Percentiles rank a stretch among this genome's conserved stretches.
Evolutionary conservation across 2,888 invertebrate genomes (phyloP).

Genomic region (Sinohyriopsis cumingii): DNA sequence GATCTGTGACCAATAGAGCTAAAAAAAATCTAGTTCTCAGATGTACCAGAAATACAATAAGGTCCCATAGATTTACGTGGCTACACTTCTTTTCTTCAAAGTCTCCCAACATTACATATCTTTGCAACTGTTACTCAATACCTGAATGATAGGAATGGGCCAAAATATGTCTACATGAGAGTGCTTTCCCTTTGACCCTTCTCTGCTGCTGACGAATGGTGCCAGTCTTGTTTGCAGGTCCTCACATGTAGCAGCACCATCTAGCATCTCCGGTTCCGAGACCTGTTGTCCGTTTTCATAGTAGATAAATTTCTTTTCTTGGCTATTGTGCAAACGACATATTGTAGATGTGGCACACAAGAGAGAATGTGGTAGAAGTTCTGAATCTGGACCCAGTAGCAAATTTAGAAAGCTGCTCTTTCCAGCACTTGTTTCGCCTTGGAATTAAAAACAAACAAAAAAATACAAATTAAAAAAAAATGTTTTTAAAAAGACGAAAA

Average conservation of each 20-base stretch:
- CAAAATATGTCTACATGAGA: slow-evolving; percentile 50
- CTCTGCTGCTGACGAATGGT: slow-evolving; percentile 25
- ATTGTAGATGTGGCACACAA: slow-evolving; percentile 60
- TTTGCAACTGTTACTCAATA: slow-evolving; percentile 8
- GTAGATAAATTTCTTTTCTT: slow-evolving; percentile 14
- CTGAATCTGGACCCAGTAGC: slow-evolving; percentile 47
- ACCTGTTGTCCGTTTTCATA: no score
- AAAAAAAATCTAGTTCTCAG: no score
- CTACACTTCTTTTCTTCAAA: no score
- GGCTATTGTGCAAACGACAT: slow-evolving; percentile 40
- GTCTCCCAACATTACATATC: no score
- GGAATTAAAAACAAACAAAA: neutral
- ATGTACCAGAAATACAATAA: no score
- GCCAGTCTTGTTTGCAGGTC: slow-evolving; percentile 16
- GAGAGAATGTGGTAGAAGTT: slow-evolving; percentile 54
- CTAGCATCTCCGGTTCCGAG: no score
- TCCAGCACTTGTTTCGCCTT: slow-evolving; percentile 65
- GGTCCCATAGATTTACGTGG: no score
- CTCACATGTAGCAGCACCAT: neutral
- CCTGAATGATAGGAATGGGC: slow-evolving; percentile 57
- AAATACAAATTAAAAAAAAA: no score
- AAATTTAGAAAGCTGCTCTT: slow-evolving; percentile 64
- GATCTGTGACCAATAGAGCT: no score
- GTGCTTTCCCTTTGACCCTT: slow-evolving; percentile 30
- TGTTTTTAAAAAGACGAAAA: no score